A percentile compares a stretch with the other conserved stretches of the same genome.
Conservation (phyloP, 2,113 vertebrate species). For the Haemorhous mexicanus region DNA sequence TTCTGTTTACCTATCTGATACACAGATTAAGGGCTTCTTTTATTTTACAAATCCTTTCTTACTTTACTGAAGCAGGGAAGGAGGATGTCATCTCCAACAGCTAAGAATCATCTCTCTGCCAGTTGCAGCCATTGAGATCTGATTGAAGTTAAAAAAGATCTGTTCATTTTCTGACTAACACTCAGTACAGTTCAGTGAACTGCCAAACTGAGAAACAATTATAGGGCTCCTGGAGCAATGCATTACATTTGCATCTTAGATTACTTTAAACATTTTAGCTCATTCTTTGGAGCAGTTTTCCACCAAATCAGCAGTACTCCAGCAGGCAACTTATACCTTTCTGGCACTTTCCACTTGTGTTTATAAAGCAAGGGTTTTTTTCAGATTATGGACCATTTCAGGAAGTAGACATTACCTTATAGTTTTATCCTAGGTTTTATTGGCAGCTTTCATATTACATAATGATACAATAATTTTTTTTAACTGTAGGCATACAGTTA, state of each 20-base stretch:
- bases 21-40: neutral
- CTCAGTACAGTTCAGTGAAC: slow-evolving; percentile 16
- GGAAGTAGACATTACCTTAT: neutral
- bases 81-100: neutral
- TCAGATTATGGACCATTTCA: slow-evolving; percentile 13
- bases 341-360: neutral
- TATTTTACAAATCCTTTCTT: slow-evolving; percentile 46
- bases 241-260: slow-evolving; percentile 59
- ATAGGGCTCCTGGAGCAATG: slow-evolving; percentile 23
- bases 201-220: slow-evolving; percentile 27
- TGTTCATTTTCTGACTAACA: slow-evolving; percentile 29
- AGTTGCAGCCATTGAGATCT: slow-evolving; percentile 9
- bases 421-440: slow-evolving; percentile 18
- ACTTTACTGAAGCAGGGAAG: slow-evolving; percentile 34
- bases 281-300: slow-evolving; percentile 29
- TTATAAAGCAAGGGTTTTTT: slow-evolving; percentile 43
- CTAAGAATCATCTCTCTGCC: slow-evolving; percentile 11
- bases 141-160: slow-evolving; percentile 49
- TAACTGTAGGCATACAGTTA: neutral
- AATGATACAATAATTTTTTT: neutral
- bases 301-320: slow-evolving; percentile 28
- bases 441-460: neutral
- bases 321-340: slow-evolving; percentile 14
- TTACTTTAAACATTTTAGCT: slow-evolving; percentile 54
- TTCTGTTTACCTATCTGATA: slow-evolving; percentile 20